Evolutionary conservation across 37 sponge, comb jelly and placozoan genomes (phyloP).

Genomic region (Chondrilla cf. caribensis): DNA sequence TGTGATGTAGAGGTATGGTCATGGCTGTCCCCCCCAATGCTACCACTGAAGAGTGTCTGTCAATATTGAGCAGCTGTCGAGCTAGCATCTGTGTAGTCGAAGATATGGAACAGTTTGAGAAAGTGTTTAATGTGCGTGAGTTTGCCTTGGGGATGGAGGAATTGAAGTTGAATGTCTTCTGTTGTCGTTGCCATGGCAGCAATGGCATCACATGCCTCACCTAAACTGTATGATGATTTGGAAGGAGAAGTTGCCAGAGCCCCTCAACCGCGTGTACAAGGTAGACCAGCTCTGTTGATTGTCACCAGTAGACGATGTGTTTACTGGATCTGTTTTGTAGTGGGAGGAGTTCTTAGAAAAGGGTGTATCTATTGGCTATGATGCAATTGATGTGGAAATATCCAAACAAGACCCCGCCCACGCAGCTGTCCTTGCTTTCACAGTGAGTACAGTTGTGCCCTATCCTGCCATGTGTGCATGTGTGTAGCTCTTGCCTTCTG

Average conservation of each 20-base stretch:
- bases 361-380: not conserved
- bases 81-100: conserved; percentile 76
- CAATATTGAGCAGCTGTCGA: conserved; percentile 53
- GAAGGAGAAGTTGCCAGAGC: conserved; percentile 19
- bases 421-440: not conserved
- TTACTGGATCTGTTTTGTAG: too few species aligned
- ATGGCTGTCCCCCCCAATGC: conserved; percentile 77
- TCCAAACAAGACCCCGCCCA: not conserved
- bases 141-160: too few species aligned
- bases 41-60: conserved; percentile 75
- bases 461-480: not conserved
- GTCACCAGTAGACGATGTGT: too few species aligned
- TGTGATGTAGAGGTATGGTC: conserved; percentile 59
- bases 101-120: conserved; percentile 76
- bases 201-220: conserved; percentile 18
- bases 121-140: conserved; percentile 62
- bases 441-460: conserved; percentile 1
- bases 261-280: conserved; percentile 12
- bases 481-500: not conserved
- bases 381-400: conserved; percentile 12
- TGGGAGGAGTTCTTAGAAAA: conserved; percentile 30
- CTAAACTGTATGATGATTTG: conserved; percentile 37
- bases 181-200: too few species aligned
- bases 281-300: conserved; percentile 3
- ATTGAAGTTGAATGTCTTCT: not conserved